A percentile compares a stretch with the other conserved stretches of the same genome.
Conservation (phyloP, 2,113 vertebrate genomes). For the Rhineura floridana region DNA sequence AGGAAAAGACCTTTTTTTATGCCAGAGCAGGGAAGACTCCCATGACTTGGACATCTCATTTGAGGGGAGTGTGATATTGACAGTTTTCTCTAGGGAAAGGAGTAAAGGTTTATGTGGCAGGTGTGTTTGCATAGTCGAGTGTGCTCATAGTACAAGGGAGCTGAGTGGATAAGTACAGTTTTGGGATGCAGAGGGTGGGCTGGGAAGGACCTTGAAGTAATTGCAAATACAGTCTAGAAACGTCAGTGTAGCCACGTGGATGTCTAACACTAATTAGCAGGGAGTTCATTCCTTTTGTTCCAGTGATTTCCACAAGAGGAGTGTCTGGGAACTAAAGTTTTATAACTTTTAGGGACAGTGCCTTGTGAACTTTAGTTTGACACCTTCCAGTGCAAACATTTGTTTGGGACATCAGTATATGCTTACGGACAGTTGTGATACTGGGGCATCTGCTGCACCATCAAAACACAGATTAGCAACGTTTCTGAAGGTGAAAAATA, state of each 20-base stretch:
- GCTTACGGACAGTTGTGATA: conserved; percentile 5
- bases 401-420: not conserved
- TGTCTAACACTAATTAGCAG: not conserved
- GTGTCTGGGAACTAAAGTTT: not conserved
- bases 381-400: conserved; percentile 3
- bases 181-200: not conserved
- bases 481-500: not conserved
- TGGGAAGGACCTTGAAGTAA: not conserved
- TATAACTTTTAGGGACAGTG: not conserved
- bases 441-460: not conserved
- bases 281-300: not conserved
- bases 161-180: not conserved
- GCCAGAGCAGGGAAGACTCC: not conserved
- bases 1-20: not conserved
- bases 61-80: not conserved
- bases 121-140: not conserved
- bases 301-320: not conserved
- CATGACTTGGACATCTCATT: not conserved
- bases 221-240: not conserved
- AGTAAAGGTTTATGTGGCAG: not conserved
- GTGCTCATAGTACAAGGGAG: not conserved
- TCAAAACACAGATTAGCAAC: not conserved
- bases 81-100: not conserved
- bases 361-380: not conserved
- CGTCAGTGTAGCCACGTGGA: not conserved